A percentile compares a stretch with the other conserved stretches of the same genome.
Conservation (phyloP, 2,113 vertebrate species). For the Plecotus auritus region DNA sequence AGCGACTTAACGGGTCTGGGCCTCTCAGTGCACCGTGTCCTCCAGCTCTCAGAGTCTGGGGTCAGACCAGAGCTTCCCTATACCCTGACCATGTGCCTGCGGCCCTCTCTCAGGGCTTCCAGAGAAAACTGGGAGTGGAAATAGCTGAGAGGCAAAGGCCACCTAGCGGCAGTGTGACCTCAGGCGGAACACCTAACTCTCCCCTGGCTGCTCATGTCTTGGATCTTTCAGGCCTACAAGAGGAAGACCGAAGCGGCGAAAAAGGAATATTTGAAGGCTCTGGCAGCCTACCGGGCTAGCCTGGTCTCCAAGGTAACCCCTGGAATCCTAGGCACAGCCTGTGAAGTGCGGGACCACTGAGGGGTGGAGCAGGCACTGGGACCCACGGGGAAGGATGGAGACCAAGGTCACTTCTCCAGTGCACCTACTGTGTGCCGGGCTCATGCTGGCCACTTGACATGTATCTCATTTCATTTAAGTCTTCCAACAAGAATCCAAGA, state of each 20-base stretch:
- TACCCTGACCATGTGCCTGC: neutral
- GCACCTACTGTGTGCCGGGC: neutral
- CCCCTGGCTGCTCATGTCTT: constrained; percentile 7
- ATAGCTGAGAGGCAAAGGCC: neutral
- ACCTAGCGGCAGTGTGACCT: neutral
- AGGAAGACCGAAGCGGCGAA: constrained; percentile 99
- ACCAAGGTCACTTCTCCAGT: neutral
- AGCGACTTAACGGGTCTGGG: neutral
- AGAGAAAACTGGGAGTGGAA: neutral
- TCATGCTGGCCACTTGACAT: neutral
- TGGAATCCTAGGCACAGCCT: neutral
- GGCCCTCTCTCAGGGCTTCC: neutral
- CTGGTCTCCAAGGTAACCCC: constrained; percentile 98
- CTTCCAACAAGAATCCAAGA: neutral
- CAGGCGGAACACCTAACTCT: neutral
- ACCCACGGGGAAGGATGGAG: fast-evolving
- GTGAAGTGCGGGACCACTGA: neutral
- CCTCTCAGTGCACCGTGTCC: neutral
- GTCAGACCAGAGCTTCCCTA: neutral
- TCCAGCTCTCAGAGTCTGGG: neutral
- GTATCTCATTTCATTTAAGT: neutral
- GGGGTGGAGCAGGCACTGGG: neutral
- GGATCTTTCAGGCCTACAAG: constrained; percentile 93
- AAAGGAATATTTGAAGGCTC: constrained; percentile 99
- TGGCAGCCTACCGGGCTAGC: constrained; percentile 98